phyloP scores from a whole-genome alignment of 2,113 vertebrate genomes.

The Paramisgurnus dabryanus region DNA sequence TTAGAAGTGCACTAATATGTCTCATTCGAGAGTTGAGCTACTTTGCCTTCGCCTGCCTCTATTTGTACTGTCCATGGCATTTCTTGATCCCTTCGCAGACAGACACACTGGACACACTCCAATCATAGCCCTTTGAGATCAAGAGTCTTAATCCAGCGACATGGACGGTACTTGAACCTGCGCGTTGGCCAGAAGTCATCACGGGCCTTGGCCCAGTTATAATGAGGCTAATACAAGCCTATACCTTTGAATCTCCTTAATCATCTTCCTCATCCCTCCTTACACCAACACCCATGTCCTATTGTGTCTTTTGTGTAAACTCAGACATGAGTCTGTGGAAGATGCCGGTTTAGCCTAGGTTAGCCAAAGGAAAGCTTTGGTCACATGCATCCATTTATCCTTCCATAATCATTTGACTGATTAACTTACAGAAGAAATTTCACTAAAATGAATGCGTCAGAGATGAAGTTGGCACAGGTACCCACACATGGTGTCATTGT shows the following conservation, averaged over 20 bases:
- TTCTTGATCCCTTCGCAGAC: conserved; percentile 53
- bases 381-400: not conserved
- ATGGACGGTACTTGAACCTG: conserved; percentile 23
- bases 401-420: not conserved
- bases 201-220: conserved; percentile 63
- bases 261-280: not conserved
- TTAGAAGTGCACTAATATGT: not conserved
- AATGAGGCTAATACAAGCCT: conserved; percentile 59
- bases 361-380: not conserved
- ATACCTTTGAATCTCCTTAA: conserved; percentile 23
- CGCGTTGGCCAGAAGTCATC: conserved; percentile 34
- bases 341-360: not conserved
- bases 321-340: conserved; percentile 10
- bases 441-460: not conserved
- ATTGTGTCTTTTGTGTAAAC: not conserved
- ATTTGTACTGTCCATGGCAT: conserved; percentile 64
- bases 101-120: conserved; percentile 62
- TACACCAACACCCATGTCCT: conserved; percentile 15
- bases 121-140: conserved; percentile 60
- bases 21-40: not conserved
- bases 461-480: not conserved
- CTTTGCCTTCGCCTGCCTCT: conserved; percentile 44
- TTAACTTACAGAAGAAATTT: not conserved
- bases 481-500: not conserved
- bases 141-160: conserved; percentile 59